Evolutionary conservation across 2,797 vertebrate genomes (phyloP).

Genomic region (Megaceryle alcyon): DNA sequence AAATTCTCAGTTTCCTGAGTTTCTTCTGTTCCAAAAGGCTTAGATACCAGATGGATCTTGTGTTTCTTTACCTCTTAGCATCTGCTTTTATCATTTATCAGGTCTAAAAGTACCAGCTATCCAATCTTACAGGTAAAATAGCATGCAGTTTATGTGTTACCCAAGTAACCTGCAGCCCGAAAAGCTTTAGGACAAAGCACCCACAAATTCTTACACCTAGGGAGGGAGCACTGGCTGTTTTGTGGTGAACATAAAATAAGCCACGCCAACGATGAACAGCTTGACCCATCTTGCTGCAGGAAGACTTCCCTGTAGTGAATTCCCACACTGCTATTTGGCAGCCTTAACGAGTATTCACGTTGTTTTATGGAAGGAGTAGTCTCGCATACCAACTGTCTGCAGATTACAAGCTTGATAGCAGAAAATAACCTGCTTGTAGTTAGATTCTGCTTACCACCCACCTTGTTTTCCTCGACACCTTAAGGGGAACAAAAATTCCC

Average conservation of each 20-base stretch:
- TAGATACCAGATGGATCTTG: background rate
- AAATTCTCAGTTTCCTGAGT: background rate
- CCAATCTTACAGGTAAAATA: background rate
- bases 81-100: background rate
- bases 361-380: background rate
- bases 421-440: background rate
- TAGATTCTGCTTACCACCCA: constrained; percentile 32
- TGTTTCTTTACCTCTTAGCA: background rate
- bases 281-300: background rate
- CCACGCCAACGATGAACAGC: background rate
- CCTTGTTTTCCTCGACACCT: background rate
- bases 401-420: background rate
- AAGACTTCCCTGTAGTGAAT: background rate
- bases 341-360: background rate
- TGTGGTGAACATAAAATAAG: fast-evolving
- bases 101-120: background rate
- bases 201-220: background rate
- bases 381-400: background rate
- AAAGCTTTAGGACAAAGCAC: background rate
- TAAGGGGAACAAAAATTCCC: background rate
- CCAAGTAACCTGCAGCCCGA: background rate
- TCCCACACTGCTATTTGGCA: background rate
- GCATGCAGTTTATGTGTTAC: background rate
- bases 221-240: background rate
- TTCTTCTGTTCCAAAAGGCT: background rate